These are phyloP conservation scores for Nothobranchius furzeri DNA, from an alignment of 2,113 vertebrate species.

Conservation along the genomic window DNA sequence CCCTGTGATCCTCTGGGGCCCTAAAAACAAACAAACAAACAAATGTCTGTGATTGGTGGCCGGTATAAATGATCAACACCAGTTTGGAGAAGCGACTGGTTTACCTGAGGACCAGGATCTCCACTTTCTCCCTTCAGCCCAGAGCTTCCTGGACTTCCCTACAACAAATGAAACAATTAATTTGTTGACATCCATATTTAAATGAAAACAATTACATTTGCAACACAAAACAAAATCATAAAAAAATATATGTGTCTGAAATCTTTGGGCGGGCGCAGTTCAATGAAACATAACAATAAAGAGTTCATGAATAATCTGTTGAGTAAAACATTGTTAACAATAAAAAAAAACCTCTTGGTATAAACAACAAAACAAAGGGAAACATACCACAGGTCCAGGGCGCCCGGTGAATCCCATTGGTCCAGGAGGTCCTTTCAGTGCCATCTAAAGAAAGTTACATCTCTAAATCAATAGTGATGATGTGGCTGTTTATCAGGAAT, in stretches of 20 bases:
- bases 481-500: too few species aligned
- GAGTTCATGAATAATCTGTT: too few species aligned
- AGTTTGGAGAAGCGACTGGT: background rate
- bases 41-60: background rate
- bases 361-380: too few species aligned
- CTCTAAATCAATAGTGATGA: too few species aligned
- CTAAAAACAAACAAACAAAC: conserved; percentile 64
- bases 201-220: too few species aligned
- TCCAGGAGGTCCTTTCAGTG: conserved; percentile 93
- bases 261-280: too few species aligned
- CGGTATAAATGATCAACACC: background rate
- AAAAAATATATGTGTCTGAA: too few species aligned
- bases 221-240: too few species aligned
- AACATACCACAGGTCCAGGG: conserved; percentile 92
- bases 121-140: conserved; percentile 95
- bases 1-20: conserved; percentile 92
- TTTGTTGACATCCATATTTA: too few species aligned
- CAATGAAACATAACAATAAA: too few species aligned
- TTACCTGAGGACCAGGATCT: conserved; percentile 94
- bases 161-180: conserved; percentile 33
- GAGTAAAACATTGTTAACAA: too few species aligned
- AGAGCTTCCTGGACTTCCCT: conserved; percentile 89
- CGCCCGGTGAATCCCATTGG: conserved; percentile 98
- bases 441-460: conserved; percentile 82
- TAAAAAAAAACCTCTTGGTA: too few species aligned